Base-by-base conservation (phyloP, 2,888 invertebrate species). In the Busseola fusca region DNA sequence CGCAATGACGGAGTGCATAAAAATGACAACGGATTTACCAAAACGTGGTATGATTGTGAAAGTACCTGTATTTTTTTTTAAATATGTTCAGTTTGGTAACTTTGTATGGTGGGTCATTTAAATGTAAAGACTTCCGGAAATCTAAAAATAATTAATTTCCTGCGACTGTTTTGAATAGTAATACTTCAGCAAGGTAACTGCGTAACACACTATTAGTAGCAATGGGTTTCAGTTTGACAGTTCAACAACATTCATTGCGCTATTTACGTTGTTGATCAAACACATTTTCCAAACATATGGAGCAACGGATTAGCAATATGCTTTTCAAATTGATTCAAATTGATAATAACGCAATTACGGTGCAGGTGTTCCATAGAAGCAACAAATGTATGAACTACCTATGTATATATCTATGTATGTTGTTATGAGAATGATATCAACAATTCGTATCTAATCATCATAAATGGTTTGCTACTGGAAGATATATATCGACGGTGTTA, bases 371-470 rank as follows among this genome's bases (percentile, higher is more conserved):
- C 45, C 30, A 59, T 66, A 54, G 1, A 21, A 42, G 14, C 50
- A 34, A 27, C 10, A 16, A 30, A 50, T n/a, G n/a, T 16, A 50
- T 3, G 5, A 14, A 14, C 3, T 40, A 40, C 14, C 21, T 48
- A 18, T 42, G 25, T 62, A 48, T n/a, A n/a, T n/a, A n/a, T n/a
- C n/a, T n/a, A n/a, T n/a, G n/a, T n/a, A n/a, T n/a, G n/a, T n/a
- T n/a, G n/a, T n/a, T n/a, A n/a, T n/a, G n/a, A 73, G 62, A 40
- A 59, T 57, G 72, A 72, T 78, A 78, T 78, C 63, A 45, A 64
- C 67, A 18, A 60, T 56, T 50, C 60, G 64, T 62, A 78, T 72
- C 75, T 62, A 62, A 64, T 14, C 60, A 6, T 34, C 5, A 3
- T 34, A 34, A 73, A 73, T 73, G 74, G 56, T 40, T 12, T 40